These are phyloP conservation scores for Gavia stellata DNA, from an alignment of 2,113 vertebrate genomes.

Conservation along the genomic window DNA sequence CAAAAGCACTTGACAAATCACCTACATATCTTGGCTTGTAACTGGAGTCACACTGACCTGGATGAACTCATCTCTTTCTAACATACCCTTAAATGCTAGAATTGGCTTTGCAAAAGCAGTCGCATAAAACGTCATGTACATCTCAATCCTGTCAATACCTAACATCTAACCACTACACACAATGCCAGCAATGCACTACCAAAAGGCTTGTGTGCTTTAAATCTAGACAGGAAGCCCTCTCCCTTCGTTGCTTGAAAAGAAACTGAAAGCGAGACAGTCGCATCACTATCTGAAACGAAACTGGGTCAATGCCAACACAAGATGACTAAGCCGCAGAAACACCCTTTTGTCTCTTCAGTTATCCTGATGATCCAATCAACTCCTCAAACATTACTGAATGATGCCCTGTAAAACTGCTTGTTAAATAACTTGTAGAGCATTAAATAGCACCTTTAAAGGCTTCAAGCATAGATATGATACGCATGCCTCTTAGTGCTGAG, in stretches of 20 bases:
- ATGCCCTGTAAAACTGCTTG: not conserved
- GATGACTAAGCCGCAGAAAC: not conserved
- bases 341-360: not conserved
- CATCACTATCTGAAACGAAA: constrained; percentile 7
- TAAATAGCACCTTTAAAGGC: not conserved
- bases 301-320: not conserved
- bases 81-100: not conserved
- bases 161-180: not conserved
- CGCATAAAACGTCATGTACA: not conserved
- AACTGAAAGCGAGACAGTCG: not conserved
- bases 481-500: not conserved
- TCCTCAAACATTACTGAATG: not conserved
- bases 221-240: not conserved
- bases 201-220: not conserved
- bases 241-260: not conserved
- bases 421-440: not conserved
- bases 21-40: not conserved
- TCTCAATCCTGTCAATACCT: not conserved
- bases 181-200: not conserved
- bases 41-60: not conserved
- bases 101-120: not conserved
- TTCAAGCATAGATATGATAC: not conserved
- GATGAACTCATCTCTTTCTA: not conserved
- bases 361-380: not conserved
- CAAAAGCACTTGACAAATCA: not conserved